Evolutionary conservation across 2,888 invertebrate genomes (phyloP).

Genomic region (Nesidiocoris tenuis): DNA sequence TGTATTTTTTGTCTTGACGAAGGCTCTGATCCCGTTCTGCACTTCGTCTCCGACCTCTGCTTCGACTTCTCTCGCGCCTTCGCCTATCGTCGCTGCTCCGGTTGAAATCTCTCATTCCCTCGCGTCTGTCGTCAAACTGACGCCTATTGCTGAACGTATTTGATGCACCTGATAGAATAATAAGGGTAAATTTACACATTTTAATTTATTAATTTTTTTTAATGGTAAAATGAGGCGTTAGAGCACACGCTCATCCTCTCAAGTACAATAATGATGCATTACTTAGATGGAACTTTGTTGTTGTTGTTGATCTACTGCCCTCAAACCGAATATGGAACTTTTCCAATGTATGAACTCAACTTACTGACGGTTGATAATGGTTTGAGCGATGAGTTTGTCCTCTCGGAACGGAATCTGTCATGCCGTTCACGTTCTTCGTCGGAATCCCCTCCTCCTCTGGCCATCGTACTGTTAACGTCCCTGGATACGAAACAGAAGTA

Average conservation of each 20-base stretch:
- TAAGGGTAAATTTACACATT: not conserved
- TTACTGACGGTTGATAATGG: not conserved
- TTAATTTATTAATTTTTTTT: not conserved
- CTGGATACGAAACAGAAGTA: not conserved
- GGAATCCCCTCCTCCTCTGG: slow-evolving; percentile 44
- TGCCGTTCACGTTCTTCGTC: slow-evolving; percentile 47
- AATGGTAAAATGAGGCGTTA: not conserved
- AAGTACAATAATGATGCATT: not conserved
- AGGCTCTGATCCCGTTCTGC: not conserved
- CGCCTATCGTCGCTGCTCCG: slow-evolving; percentile 2
- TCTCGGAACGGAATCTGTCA: slow-evolving; percentile 47
- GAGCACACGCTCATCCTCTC: not conserved
- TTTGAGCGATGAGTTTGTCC: slow-evolving; percentile 13
- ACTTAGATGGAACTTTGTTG: not conserved
- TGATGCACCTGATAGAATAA: too few species aligned
- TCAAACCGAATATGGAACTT: too few species aligned
- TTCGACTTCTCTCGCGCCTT: slow-evolving; percentile 22
- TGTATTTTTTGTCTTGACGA: not conserved
- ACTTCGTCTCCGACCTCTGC: not conserved
- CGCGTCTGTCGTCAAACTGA: too few species aligned
- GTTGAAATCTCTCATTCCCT: not conserved
- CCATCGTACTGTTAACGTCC: slow-evolving; percentile 36
- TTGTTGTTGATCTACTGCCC: too few species aligned
- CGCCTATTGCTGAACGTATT: too few species aligned
- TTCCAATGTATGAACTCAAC: too few species aligned